Percentiles rank a stretch among this genome's conserved stretches.
phyloP scores from a whole-genome alignment of 2,888 invertebrate genomes.

The Serrognathus titanus region DNA sequence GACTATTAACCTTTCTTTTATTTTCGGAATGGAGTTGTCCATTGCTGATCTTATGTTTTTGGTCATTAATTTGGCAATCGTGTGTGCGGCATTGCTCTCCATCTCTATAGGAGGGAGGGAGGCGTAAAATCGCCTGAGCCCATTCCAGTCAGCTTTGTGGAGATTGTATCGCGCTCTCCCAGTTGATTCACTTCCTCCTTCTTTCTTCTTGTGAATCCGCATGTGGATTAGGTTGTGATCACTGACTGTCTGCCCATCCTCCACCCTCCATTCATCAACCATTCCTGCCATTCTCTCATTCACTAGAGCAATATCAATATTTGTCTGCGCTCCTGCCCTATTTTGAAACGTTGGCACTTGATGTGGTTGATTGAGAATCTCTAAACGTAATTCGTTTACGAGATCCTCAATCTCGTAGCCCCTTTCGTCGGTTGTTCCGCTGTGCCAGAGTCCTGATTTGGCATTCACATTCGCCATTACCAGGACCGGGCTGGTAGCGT shows the following conservation, averaged over 20 bases:
- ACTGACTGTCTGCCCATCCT: neutral
- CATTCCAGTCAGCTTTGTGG: slow-evolving; percentile 3
- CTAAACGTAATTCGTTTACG: neutral
- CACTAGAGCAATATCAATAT: slow-evolving; percentile 4
- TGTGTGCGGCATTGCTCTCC: neutral
- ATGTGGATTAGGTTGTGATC: slow-evolving; percentile 3
- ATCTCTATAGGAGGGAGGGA: neutral
- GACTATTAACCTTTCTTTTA: neutral
- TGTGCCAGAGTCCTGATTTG: slow-evolving; percentile 10
- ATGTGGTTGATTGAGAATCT: neutral
- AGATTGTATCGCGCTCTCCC: neutral
- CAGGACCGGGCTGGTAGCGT: neutral
- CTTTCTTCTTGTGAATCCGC: neutral
- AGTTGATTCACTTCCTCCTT: neutral
- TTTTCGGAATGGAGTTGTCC: neutral
- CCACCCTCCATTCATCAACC: slow-evolving; percentile 1
- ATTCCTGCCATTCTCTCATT: neutral
- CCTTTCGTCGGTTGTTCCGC: neutral
- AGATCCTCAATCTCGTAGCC: slow-evolving; percentile 8
- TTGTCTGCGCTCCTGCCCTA: neutral
- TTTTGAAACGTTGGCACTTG: slow-evolving; percentile 2
- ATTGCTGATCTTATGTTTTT: neutral
- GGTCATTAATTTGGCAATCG: neutral
- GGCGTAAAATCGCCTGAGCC: neutral
- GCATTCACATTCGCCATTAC: slow-evolving; percentile 12